These are phyloP conservation scores for Ectemnius lituratus DNA, from an alignment of 2,888 invertebrate genomes.

Conservation along the genomic window DNA sequence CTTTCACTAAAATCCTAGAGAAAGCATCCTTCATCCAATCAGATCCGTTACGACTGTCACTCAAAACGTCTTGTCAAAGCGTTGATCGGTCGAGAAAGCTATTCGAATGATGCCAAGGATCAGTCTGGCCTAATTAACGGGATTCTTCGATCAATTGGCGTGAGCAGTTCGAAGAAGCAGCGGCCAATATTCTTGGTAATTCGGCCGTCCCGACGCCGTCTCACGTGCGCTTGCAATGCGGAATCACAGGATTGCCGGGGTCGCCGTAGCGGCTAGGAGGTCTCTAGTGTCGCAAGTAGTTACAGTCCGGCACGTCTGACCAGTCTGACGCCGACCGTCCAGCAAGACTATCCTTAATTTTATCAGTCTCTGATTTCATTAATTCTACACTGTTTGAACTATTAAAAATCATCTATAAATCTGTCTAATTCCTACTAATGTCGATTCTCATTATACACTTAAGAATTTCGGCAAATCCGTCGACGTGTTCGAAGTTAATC, in stretches of 20 bases:
- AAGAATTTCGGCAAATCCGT: background rate
- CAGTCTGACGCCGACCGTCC: slow-evolving; percentile 51
- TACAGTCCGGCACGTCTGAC: slow-evolving; percentile 13
- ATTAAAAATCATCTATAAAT: background rate
- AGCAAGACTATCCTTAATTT: slow-evolving; percentile 11
- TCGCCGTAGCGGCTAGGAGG: slow-evolving; percentile 20
- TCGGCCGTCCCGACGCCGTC: slow-evolving; percentile 28
- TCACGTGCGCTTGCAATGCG: slow-evolving; percentile 50
- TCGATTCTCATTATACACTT: background rate
- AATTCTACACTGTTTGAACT: background rate
- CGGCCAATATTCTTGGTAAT: too few relatives aligned
- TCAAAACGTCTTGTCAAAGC: too few relatives aligned
- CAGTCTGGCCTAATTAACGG: background rate
- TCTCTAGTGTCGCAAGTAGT: slow-evolving; percentile 36
- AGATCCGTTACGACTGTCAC: too few relatives aligned
- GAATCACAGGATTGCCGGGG: slow-evolving; percentile 34
- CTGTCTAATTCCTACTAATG: background rate
- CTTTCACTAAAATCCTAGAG: too few relatives aligned
- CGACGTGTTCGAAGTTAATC: too few relatives aligned
- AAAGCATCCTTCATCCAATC: too few relatives aligned
- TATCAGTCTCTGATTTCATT: background rate
- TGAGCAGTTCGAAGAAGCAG: slow-evolving; percentile 7
- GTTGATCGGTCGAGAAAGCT: too few relatives aligned
- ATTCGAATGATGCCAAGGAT: too few relatives aligned
- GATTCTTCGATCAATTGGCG: background rate